These are phyloP conservation scores for Botia almorhae DNA, from an alignment of 2,797 vertebrate species.

Conservation along the genomic window DNA sequence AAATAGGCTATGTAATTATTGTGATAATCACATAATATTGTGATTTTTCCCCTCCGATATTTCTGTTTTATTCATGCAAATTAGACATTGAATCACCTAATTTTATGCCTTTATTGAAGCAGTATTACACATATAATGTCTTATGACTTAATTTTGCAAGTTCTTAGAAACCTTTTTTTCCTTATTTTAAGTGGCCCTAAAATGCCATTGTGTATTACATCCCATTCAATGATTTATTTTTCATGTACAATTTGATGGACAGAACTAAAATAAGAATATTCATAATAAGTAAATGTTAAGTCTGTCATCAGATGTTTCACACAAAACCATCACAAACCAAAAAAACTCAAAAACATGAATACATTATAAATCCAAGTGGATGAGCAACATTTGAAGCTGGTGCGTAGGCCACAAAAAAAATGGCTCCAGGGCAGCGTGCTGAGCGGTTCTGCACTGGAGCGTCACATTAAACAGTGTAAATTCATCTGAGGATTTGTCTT, in stretches of 20 bases:
- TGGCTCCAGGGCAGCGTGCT: neutral
- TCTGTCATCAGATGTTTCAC: neutral
- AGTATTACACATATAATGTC: too few species aligned
- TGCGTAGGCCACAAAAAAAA: neutral
- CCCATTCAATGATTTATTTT: neutral
- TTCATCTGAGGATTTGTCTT: constrained; percentile 20
- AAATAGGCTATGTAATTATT: too few species aligned
- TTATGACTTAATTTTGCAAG: too few species aligned
- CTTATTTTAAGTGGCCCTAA: too few species aligned
- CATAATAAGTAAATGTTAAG: neutral
- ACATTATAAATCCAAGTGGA: neutral
- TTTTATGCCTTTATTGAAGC: too few species aligned
- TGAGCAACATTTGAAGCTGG: neutral
- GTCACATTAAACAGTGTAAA: constrained; percentile 9
- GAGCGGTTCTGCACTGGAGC: constrained; percentile 18
- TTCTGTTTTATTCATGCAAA: too few species aligned
- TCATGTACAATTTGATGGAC: neutral
- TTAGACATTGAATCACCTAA: too few species aligned
- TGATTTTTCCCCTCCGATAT: too few species aligned
- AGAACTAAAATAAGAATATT: neutral
- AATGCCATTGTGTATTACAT: too few species aligned
- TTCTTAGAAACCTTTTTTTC: too few species aligned
- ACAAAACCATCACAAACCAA: neutral
- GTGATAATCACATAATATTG: too few species aligned
- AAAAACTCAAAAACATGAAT: neutral